A percentile compares a stretch with the other conserved stretches of the same genome.
These are phyloP conservation scores for Chymomyza fuscimana DNA, from an alignment of 2,888 invertebrate genomes.

Conservation along the genomic window DNA sequence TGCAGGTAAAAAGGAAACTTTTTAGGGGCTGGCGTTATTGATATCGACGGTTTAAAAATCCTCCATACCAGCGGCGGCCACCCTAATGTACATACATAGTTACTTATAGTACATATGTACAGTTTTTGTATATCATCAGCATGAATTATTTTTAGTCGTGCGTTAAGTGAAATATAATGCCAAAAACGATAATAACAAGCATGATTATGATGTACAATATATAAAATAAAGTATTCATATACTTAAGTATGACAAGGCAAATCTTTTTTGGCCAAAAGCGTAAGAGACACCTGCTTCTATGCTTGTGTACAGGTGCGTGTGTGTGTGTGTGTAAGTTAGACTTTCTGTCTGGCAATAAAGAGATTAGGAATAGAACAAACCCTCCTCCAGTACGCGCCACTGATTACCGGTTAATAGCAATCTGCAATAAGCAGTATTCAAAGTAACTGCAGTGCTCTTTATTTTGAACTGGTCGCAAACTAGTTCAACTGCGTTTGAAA, in stretches of 20 bases:
- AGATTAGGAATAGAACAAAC: constrained; percentile 55
- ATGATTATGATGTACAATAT: background rate
- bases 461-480: background rate
- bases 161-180: background rate
- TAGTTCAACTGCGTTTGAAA: background rate
- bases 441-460: too few species aligned
- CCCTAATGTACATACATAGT: too few species aligned
- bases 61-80: too few species aligned
- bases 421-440: background rate
- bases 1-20: too few species aligned
- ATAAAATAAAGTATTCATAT: constrained; percentile 1
- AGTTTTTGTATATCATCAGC: background rate
- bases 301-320: constrained; percentile 7
- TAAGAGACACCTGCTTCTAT: constrained; percentile 57
- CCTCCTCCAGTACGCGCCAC: constrained; percentile 52
- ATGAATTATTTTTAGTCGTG: constrained; percentile 2
- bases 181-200: background rate
- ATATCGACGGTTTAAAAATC: too few species aligned
- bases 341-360: constrained; percentile 26
- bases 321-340: constrained; percentile 31
- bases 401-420: constrained; percentile 10
- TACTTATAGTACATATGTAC: background rate
- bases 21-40: too few species aligned
- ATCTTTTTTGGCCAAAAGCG: constrained; percentile 72
- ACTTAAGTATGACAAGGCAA: constrained; percentile 49